Base-by-base conservation (phyloP, 2,797 vertebrate genomes). In the Chelidonichthys spinosus region DNA sequence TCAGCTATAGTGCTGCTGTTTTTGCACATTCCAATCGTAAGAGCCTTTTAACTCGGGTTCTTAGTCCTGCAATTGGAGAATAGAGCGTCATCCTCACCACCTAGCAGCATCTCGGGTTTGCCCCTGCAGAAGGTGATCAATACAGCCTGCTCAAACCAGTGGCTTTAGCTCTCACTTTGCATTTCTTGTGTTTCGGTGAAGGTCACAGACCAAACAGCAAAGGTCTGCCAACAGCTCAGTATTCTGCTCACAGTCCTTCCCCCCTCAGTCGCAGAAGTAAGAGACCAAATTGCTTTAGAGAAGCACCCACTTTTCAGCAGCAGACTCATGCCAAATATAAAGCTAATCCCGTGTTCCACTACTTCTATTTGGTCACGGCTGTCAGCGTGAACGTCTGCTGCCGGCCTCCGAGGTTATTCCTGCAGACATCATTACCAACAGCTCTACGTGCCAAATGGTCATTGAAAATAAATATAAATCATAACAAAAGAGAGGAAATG, bases 161-260 rank as follows among this genome's bases (percentile, higher is more conserved):
- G 82, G 76, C 69, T 69, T 85, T 55, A 74, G 72, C 88, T 87
- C 84, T 87, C 83, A 46, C 74, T 82, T 64, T 6, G 54, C 74
- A 65, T 86, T 85, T 81, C 74, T 82, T 73, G 65, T 74, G 84
- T 79, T 85, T 86, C 37, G 0, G 65, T 91, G 92, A 92, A 94
- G 92, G 93, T 93, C 91, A 91, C 78, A n/a, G 74, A 67, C 71
- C 73, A 72, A 90, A 79, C 85, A 76, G 78, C 71, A 89, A 84
- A 89, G 81, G 80, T 88, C 85, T 76, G 85, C 83, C 74, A 72
- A 44, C 55, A 58, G 68, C 78, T 93, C 84, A 74, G 76, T 75
- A 89, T 80, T 89, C 88, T 54, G 63, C 73, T 82, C 88, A 74
- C 74, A 74, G 25, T 47, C 76, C 65, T 60, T 47, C 76, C 65